Evolutionary conservation across 35 echinoderm and acorn worm species (phyloP).

Genomic region (Diadema setosum): DNA sequence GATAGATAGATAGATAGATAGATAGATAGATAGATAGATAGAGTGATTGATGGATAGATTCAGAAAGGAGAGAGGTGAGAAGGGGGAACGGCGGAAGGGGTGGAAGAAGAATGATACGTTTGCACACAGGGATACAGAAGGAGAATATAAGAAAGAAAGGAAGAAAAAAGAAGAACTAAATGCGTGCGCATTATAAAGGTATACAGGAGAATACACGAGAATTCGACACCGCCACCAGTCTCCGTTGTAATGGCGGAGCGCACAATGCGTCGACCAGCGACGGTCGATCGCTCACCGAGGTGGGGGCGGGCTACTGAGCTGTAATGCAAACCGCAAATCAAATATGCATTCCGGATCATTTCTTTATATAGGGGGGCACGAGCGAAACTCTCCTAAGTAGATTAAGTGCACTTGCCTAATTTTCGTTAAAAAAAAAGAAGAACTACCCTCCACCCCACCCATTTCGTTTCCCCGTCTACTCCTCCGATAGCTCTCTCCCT

Average conservation of each 20-base stretch:
- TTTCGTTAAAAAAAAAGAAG: no score
- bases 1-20: no score
- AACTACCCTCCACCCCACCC: background rate
- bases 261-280: no score
- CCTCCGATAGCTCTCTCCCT: background rate
- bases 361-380: background rate
- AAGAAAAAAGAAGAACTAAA: background rate
- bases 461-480: background rate
- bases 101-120: background rate
- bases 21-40: background rate
- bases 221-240: no score
- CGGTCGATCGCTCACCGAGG: no score
- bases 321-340: background rate
- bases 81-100: background rate
- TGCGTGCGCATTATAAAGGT: no score
- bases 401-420: slow-evolving; percentile 9
- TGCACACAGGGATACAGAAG: background rate
- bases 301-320: no score
- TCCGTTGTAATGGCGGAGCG: no score
- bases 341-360: background rate
- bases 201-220: no score
- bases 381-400: background rate
- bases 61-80: background rate
- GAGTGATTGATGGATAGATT: background rate
- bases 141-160: background rate